Percentiles rank a stretch among this genome's conserved stretches.
phyloP scores from a whole-genome alignment of 2,113 vertebrate genomes.

The Apteryx mantelli region DNA sequence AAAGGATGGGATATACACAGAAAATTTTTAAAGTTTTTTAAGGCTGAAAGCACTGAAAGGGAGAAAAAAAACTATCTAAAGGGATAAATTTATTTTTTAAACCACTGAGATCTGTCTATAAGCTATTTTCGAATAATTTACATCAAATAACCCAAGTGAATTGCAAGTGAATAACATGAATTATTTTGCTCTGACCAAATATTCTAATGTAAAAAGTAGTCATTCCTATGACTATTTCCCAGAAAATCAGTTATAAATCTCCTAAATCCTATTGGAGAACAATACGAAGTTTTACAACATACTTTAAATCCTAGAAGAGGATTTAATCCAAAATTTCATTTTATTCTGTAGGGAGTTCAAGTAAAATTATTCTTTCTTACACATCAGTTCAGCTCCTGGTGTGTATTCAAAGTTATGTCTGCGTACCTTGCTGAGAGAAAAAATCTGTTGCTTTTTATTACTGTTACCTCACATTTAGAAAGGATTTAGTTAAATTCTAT shows the following conservation, averaged over 20 bases:
- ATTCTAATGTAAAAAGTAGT: constrained; percentile 46
- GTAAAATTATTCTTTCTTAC: not conserved
- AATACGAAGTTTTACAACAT: constrained; percentile 31
- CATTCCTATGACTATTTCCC: constrained; percentile 35
- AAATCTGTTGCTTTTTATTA: not conserved
- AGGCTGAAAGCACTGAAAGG: not conserved
- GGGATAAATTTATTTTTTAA: too few relatives aligned
- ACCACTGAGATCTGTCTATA: too few relatives aligned
- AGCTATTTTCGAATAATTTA: constrained; percentile 10
- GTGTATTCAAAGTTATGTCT: not conserved
- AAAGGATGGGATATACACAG: not conserved
- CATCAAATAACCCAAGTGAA: not conserved
- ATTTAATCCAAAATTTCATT: not conserved
- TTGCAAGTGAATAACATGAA: not conserved
- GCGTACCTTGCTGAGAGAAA: not conserved
- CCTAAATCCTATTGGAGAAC: not conserved
- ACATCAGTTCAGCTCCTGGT: not conserved
- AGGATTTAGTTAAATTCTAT: not conserved
- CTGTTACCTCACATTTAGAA: not conserved
- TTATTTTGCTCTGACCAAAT: constrained; percentile 36
- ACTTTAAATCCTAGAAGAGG: constrained; percentile 21
- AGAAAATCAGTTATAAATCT: constrained; percentile 53
- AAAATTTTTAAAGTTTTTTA: too few relatives aligned
- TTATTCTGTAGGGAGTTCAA: not conserved
- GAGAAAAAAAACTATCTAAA: not conserved